Evolutionary conservation across 2,888 invertebrate species (phyloP), one percentile per base, ranked within the genome.

Genomic region (Calephelis perditalis): DNA sequence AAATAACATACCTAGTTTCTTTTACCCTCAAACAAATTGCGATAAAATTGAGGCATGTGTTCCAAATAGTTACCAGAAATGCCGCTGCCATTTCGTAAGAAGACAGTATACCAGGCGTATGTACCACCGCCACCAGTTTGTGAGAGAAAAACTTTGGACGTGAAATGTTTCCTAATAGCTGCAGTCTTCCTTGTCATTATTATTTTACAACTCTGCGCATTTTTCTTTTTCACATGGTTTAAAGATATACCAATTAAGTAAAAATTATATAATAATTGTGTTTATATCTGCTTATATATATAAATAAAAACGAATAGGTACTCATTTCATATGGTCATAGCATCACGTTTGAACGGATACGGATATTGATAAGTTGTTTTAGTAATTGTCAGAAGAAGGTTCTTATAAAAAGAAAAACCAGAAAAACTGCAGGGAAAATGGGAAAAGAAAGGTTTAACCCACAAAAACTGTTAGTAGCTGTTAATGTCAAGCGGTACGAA

Each of bases 131-230:
- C 64, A 9, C 68, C 64, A 11, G 63, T 61, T 10, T 67, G 60
- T 10, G 66, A 66, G 36, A 37, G 65, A 5, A 71, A 71, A 44
- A 62, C 63, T 3, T 54, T 76, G 43, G 72, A 77, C 44, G 40
- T 73, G 5, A 81, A 78, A 65, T 82, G 79, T 58, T 76, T 74
- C 8, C 26, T 73, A 3, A 82, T 77, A 67, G 67, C 72, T 12
- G 65, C 59, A 0, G 61, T 73, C 3, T 71, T 84, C 45, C 58
- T 69, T 0, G n/a, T 67, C 5, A 66, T 82, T 35, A 61, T 81
- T 9, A n/a, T 76, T 10, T 7, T 72, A 26, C 84, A 83, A 69
- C 70, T 82, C 60, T 73, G 69, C 52, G 47, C 74, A 12, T 73
- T 79, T 10, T 57, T 75, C 5, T 56, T 75, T 35, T 74, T 74